Base-by-base conservation (phyloP, 2,888 invertebrate species). In the Hydropsyche betteni region DNA sequence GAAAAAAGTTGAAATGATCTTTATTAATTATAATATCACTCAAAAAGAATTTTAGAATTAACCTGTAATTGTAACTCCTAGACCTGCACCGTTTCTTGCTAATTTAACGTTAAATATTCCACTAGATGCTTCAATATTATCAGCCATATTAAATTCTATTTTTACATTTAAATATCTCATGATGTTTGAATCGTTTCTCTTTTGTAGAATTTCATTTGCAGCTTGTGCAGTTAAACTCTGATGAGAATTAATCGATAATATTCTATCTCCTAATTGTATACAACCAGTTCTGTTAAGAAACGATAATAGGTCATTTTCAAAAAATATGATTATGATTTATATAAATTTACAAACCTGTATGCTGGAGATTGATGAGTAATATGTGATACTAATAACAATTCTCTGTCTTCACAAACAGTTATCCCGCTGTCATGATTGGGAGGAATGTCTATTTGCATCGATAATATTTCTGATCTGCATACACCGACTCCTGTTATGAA, bases 31-130 rank as follows among this genome's bases (percentile, higher is more conserved):
- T n/a, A n/a, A n/a, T n/a, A n/a, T 8, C 24, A 24, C 24, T 24
- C 24, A 2, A 24, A 24, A 24, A 50, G 2, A 12, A 24, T 72
- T 24, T 8, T 8, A n/a, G 44, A 55, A 79, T 81, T 82, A 85
- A 90, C 94, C 92, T 83, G 93, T 94, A 6, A 97, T 93, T n/a
- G 95, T 96, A 53, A 98, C 91, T 2, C 98, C 98, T 12, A 98
- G 87, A 4, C 95, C 95, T 36, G 91, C 91, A 53, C 92, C 91
- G 38, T 90, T 91, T 80, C 92, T 92, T 4, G 95, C 93, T 71
- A 98, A 87, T 84, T 96, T 94, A 0, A 98, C 96, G 79, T 93
- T 94, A 82, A 97, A 97, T 0, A 96, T 92, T 0, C 97, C 97
- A 80, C 94, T 94, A 5, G 94, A 93, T 1, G 97, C 96, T 79